Conservation (phyloP, 2,888 invertebrate genomes). For the Acanthosepion esculentum region DNA sequence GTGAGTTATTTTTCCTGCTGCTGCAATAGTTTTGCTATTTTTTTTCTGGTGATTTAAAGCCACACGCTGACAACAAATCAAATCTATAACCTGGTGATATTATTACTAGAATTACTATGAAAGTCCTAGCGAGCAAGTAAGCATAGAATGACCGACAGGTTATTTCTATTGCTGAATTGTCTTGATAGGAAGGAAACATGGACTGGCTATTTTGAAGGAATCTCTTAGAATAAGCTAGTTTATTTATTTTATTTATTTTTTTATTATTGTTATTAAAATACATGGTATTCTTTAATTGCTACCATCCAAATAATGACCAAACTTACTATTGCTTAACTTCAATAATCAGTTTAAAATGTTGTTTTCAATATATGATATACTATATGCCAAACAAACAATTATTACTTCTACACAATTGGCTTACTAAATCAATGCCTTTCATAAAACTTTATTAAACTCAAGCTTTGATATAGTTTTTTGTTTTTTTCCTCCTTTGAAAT, state of each 20-base stretch:
- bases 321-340: background rate
- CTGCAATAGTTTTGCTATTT: no score
- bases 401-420: background rate
- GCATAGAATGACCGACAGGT: background rate
- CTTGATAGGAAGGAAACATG: background rate
- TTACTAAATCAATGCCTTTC: background rate
- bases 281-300: background rate
- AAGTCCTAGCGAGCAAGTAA: background rate
- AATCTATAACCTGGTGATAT: background rate
- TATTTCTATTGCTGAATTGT: background rate
- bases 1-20: background rate
- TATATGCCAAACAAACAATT: background rate
- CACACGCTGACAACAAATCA: background rate
- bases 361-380: background rate
- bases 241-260: background rate
- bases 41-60: no score
- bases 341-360: background rate
- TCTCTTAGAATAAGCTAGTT: background rate
- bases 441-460: background rate
- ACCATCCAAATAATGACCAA: background rate
- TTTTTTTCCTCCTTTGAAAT: background rate
- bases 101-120: background rate
- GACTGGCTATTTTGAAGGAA: background rate
- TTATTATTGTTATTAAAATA: background rate
- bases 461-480: background rate